Evolutionary conservation across 2,888 invertebrate genomes (phyloP), one percentile per base, ranked within the genome.

Genomic region (Stegophylla sp.): DNA sequence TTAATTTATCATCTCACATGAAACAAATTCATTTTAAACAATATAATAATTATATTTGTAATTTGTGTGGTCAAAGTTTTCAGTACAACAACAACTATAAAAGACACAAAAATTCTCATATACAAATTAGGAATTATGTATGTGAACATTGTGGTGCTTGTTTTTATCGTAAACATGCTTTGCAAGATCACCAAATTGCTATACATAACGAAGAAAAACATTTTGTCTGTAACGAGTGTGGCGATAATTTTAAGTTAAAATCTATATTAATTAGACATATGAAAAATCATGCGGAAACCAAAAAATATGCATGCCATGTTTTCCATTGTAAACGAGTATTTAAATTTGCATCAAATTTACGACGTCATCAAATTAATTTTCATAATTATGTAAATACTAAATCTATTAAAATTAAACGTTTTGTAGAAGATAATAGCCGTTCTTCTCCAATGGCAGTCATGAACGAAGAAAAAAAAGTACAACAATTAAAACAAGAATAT

Each of bases 91-190:
- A 79, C 23, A 79, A 79, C n/a, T 79, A 71, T 41, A 79, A 79
- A 71, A 59, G 79, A 23, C 79, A 79, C 34, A 71, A 79, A 79
- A 71, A 79, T 61, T 79, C 79, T 3, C 79, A 79, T 51, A 56
- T 79, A 41, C 69, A 79, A 79, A 59, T 79, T 41, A 69, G 79
- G 34, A 61, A 79, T 28, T 79, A 61, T 61, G 79, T 79, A 3
- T 79, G 79, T 41, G 79, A 79, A 79, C 34, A 69, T 20, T 79
- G 79, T 71, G 79, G 79, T 61, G 79, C 79, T 3, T 79, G 79
- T 79, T 79, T 79, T 41, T 79, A 79, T 79, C 79, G 69, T 2
- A 79, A 79, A 41, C 23, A 69, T 0, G 61, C 79, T 17, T 41
- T 79, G 9, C 48, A 41, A 34, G 79, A 79, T 51, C 79, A 79